phyloP scores from a whole-genome alignment of 1,140 invertebrate species.

The Vanessa tameamea region DNA sequence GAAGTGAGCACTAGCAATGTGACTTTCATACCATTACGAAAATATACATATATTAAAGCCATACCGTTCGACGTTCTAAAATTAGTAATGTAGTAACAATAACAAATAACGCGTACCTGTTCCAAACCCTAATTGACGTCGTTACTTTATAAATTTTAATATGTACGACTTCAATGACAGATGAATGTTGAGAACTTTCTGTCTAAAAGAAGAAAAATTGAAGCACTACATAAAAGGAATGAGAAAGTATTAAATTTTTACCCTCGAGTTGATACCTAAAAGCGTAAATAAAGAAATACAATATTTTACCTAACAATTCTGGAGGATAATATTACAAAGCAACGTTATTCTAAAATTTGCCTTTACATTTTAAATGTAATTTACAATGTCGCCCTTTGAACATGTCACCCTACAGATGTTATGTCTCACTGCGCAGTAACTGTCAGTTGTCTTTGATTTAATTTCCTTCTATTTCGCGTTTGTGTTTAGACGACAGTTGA shows the following conservation, averaged over 20 bases:
- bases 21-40: slow-evolving; percentile 39
- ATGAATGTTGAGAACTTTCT: not conserved
- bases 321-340: not conserved
- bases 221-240: not conserved
- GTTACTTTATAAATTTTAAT: too few relatives aligned
- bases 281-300: not conserved
- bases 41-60: not conserved
- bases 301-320: not conserved
- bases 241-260: not conserved
- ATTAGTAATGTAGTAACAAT: not conserved
- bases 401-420: slow-evolving; percentile 22
- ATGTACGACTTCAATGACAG: not conserved
- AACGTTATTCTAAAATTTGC: not conserved
- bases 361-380: slow-evolving; percentile 7
- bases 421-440: slow-evolving; percentile 42
- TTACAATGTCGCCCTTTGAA: slow-evolving; percentile 6
- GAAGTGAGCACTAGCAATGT: slow-evolving; percentile 56
- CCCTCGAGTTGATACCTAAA: not conserved
- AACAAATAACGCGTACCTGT: slow-evolving; percentile 2
- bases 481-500: slow-evolving; percentile 9
- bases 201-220: not conserved
- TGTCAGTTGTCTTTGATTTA: slow-evolving; percentile 30
- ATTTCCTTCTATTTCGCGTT: slow-evolving; percentile 8
- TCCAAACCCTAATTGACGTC: not conserved
- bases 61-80: not conserved